Conservation (phyloP, 2,888 invertebrate genomes). For the Bugulina stolonifera region DNA sequence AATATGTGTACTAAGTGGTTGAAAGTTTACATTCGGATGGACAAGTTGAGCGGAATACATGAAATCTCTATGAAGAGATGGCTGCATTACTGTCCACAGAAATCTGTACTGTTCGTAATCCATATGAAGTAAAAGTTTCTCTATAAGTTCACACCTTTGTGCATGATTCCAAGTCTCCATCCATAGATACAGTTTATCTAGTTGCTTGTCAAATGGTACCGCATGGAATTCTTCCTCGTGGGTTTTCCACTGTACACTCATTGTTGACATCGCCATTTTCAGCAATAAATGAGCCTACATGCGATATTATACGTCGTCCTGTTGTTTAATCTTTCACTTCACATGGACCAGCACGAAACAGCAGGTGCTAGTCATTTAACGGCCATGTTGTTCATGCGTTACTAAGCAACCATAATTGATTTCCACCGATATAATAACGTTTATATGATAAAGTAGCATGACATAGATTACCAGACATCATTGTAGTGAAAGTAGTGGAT, state of each 20-base stretch:
- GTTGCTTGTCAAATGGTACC: conserved; percentile 43
- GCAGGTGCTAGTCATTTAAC: not conserved
- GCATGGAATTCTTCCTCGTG: conserved; percentile 39
- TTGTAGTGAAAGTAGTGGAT: not conserved
- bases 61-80: conserved; percentile 44
- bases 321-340: too few species aligned
- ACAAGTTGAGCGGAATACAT: conserved; percentile 39
- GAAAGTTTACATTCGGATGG: conserved; percentile 34
- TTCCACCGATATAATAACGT: too few species aligned
- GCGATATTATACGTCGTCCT: too few species aligned
- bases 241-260: conserved; percentile 36
- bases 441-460: too few species aligned
- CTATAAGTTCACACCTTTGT: conserved; percentile 42
- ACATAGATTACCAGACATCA: not conserved
- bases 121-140: conserved; percentile 37
- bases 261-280: too few species aligned
- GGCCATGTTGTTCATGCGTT: not conserved
- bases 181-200: conserved; percentile 44
- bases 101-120: conserved; percentile 43
- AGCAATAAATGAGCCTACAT: too few species aligned
- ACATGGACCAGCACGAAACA: too few species aligned
- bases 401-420: not conserved
- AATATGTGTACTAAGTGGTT: conserved; percentile 42
- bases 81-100: conserved; percentile 43
- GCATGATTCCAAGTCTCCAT: conserved; percentile 40